Base-by-base conservation (phyloP, 2,797 vertebrate species). In the Gephyroberyx darwinii region DNA sequence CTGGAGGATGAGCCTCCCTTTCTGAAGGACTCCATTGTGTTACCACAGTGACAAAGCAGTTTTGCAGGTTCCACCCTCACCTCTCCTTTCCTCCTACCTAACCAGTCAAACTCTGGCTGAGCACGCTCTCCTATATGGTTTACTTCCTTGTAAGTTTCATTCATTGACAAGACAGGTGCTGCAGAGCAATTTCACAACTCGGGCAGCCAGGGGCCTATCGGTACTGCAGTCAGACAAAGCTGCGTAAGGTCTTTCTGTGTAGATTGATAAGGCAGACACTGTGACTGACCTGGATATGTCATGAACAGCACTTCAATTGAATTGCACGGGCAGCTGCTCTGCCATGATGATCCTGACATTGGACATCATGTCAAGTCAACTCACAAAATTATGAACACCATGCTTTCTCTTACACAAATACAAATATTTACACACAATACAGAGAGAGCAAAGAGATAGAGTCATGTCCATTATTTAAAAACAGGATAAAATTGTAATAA, bases 41-140 rank as follows among this genome's bases (percentile, higher is more conserved):
- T 87, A 47, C 84, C 75, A 87, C 77, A 77, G 90, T 92, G 91
- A 94, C 91, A 90, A 92, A 91, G 91, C 92, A 90, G 91, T 93
- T 90, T 73, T 84, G 76, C 91, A 86, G 87, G 93, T 93, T 93
- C 75, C 78, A 84, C 85, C 78, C 89, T 83, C 76, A 73, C 59
- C 69, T 83, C 67, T 71, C 75, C 12, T 17, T 62, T 13, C 64
- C 67, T 74, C 51, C 69, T 56, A 65, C 80, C 84, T 61, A 67
- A 66, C 65, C 75, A 48, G 64, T 43, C 62, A 35, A 68, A 71
- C 69, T 71, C 48, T 8, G 19, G 54, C 55, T 53, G 56, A 82
- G 74, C 59, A 66, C 22, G 62, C 61, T 67, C 73, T 66, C 65
- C 55, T 57, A 68, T 65, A 57, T 1, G 2, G 51, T 63, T 13